A percentile compares a stretch with the other conserved stretches of the same genome.
Conservation (phyloP, 2,888 invertebrate genomes). For the Gisinianus flammeolus region DNA sequence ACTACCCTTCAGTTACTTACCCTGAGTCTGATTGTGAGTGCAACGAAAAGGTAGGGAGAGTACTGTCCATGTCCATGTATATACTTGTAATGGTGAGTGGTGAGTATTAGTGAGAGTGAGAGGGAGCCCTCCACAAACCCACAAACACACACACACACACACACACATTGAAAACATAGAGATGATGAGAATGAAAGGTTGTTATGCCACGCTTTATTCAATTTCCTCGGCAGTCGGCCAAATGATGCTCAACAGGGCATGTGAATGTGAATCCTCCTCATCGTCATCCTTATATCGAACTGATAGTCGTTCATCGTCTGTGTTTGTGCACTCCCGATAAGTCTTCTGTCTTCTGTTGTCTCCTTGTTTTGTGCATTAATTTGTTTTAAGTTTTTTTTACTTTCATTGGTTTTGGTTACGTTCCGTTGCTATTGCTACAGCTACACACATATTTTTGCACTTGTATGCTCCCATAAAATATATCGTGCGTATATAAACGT, state of each 20-base stretch:
- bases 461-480: too few species aligned
- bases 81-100: neutral
- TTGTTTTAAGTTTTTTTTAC: neutral
- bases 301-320: neutral
- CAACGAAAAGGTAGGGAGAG: neutral
- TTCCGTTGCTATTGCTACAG: too few species aligned
- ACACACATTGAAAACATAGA: neutral
- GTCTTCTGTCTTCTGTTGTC: neutral
- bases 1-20: neutral
- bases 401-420: neutral
- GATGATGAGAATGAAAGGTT: constrained; percentile 16
- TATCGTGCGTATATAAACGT: too few species aligned
- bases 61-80: neutral
- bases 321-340: neutral
- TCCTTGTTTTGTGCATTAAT: constrained; percentile 2
- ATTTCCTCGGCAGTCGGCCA: constrained; percentile 56
- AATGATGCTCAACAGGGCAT: constrained; percentile 44
- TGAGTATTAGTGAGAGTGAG: constrained; percentile 2
- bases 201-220: constrained; percentile 43
- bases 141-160: neutral
- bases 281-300: too few species aligned
- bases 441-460: too few species aligned
- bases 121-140: neutral
- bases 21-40: neutral
- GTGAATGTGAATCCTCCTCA: neutral